Base-by-base conservation (phyloP, 2,797 vertebrate genomes). In the Anniella stebbinsi region DNA sequence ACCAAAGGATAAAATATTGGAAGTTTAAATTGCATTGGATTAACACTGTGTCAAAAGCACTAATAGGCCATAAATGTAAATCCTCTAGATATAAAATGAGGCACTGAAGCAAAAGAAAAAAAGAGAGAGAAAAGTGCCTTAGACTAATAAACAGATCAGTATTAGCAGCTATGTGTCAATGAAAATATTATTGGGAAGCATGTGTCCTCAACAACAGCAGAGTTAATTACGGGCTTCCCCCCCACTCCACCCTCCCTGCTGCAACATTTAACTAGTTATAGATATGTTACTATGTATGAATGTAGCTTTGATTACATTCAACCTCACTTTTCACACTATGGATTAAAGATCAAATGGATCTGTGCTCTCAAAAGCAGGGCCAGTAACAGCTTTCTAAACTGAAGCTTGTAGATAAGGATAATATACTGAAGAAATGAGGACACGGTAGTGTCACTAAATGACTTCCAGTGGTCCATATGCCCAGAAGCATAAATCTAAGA, bases 391-490 rank as follows among this genome's bases (percentile, higher is more conserved):
- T 67, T 80, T 78, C 69, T 92, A 87, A 94, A 84, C 30, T 88
- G 87, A 13, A 81, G 76, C 85, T 78, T 93, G 87, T 41, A 70
- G 76, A 86, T 89, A 90, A 89, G 88, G 66, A 94, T 48, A 89
- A 91, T 60, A 91, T 87, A 63, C 78, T 66, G 80, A 86, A 84
- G 91, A 90, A 67, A 66, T 4, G 70, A 94, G 91, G 95, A 94
- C 91, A 92, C 94, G 75, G 89, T 92, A 93, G 88, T 92, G 93
- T 94, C 76, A 91, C 93, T 91, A 94, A 96, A 93, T 92, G 92
- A 93, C 90, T 96, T 95, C 92, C 91, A 96, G 92, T 96, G 96
- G 93, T 89, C 95, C 94, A 87, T 81, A 91, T 92, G 95, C 93
- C 94, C 94, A 88, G 69, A 92, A 93, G 93, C 95, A 94, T 38